Percentiles rank a stretch among this genome's conserved stretches.
These are phyloP conservation scores for Eurypyga helias DNA, from an alignment of 2,113 vertebrate genomes.

Conservation along the genomic window DNA sequence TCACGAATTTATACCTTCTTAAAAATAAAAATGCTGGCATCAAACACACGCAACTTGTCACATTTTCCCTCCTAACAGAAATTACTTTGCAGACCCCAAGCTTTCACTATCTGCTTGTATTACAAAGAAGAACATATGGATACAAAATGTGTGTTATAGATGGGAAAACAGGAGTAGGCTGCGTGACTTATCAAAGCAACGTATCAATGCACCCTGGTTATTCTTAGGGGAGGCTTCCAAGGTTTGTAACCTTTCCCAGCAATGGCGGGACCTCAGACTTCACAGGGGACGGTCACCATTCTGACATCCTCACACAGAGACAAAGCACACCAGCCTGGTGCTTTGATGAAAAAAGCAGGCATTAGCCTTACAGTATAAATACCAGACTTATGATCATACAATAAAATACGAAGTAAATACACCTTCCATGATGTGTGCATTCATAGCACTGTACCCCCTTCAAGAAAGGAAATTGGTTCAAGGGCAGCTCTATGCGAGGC, in stretches of 20 bases:
- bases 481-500: rapidly evolving
- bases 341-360: neutral
- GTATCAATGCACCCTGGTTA: neutral
- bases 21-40: constrained; percentile 28
- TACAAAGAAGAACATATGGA: constrained; percentile 25
- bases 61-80: constrained; percentile 4
- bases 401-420: neutral
- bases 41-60: neutral
- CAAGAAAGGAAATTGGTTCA: rapidly evolving
- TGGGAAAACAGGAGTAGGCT: neutral
- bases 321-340: neutral
- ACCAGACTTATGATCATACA: neutral
- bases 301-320: neutral
- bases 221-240: neutral
- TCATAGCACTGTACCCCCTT: neutral
- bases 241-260: neutral
- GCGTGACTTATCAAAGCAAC: neutral
- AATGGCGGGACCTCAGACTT: neutral
- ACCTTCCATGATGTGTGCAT: neutral
- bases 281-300: rapidly evolving
- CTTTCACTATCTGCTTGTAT: neutral
- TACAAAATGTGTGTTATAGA: neutral
- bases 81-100: constrained; percentile 2
- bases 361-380: neutral
- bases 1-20: neutral